These are phyloP conservation scores for Drosophila engyochracea DNA, from an alignment of 2,888 invertebrate genomes.

Conservation along the genomic window DNA sequence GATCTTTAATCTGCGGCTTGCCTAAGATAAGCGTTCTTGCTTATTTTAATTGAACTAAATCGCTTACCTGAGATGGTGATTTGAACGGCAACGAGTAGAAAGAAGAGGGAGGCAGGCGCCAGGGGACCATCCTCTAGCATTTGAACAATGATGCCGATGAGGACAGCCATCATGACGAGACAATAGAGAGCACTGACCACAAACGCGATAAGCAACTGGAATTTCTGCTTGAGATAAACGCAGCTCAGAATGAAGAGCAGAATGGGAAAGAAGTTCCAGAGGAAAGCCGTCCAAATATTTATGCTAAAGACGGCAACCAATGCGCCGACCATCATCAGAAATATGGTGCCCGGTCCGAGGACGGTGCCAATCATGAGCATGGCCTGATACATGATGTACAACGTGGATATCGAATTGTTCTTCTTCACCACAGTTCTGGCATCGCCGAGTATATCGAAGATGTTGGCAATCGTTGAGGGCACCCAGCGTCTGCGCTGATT, in stretches of 20 bases:
- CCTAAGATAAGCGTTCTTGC: background rate
- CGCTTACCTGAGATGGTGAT: conserved; percentile 88
- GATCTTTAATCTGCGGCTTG: background rate
- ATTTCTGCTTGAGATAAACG: conserved; percentile 87
- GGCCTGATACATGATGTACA: conserved; percentile 91
- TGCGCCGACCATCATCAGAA: conserved; percentile 92
- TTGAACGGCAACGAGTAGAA: conserved; percentile 90
- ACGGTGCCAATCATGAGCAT: conserved; percentile 90
- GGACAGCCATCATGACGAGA: conserved; percentile 94
- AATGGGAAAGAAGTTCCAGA: conserved; percentile 90
- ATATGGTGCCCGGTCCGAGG: conserved; percentile 91
- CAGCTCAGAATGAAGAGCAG: conserved; percentile 89
- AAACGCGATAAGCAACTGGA: conserved; percentile 90
- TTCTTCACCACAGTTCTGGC: conserved; percentile 91
- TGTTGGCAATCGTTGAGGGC: conserved; percentile 98
- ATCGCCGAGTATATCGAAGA: conserved; percentile 93
- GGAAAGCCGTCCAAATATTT: conserved; percentile 89
- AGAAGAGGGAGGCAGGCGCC: conserved; percentile 94
- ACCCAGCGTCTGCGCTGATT: conserved; percentile 98
- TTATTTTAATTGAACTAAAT: background rate
- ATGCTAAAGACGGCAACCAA: conserved; percentile 91
- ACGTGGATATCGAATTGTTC: conserved; percentile 95
- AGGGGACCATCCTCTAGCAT: conserved; percentile 92
- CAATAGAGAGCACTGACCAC: conserved; percentile 92
- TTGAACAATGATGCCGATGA: conserved; percentile 92